These are phyloP conservation scores for Drosophila mayaguana DNA, from an alignment of 2,888 invertebrate species.

Conservation along the genomic window DNA sequence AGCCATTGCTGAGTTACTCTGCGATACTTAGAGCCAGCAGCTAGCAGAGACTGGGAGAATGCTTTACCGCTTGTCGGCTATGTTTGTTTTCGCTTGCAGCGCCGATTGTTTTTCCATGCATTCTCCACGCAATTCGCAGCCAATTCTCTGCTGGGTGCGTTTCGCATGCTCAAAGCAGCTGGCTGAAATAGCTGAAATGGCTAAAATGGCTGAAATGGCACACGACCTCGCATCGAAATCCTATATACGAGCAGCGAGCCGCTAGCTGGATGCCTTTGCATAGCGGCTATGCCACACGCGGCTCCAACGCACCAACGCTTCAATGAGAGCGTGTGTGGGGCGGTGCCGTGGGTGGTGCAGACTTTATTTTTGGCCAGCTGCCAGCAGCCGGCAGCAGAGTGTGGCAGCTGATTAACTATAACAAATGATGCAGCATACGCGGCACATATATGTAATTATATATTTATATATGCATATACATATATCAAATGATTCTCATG, in stretches of 20 bases:
- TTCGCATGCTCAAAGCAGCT: slow-evolving; percentile 17
- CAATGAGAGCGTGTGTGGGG: slow-evolving; percentile 10
- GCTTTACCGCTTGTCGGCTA: not conserved
- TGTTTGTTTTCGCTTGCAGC: slow-evolving; percentile 23
- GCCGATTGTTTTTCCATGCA: slow-evolving; percentile 43
- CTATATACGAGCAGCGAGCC: slow-evolving; percentile 21
- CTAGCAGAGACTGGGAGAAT: not conserved
- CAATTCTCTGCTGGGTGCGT: slow-evolving; percentile 21
- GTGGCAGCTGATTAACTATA: slow-evolving; percentile 38
- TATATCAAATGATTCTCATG: slow-evolving; percentile 3
- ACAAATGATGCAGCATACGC: slow-evolving; percentile 14
- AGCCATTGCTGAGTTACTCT: not conserved
- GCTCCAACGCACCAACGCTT: slow-evolving; percentile 25
- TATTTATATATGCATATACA: too few relatives aligned
- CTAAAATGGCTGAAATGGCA: slow-evolving; percentile 28
- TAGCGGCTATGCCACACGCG: slow-evolving; percentile 27
- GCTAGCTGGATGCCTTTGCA: slow-evolving; percentile 40
- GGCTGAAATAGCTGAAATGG: slow-evolving; percentile 6
- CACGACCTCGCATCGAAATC: slow-evolving; percentile 51
- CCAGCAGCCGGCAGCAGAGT: slow-evolving; percentile 39
- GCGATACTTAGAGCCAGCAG: not conserved
- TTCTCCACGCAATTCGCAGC: slow-evolving; percentile 17
- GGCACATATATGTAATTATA: not conserved
- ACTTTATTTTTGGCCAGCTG: slow-evolving; percentile 31
- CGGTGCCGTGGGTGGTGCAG: slow-evolving; percentile 3